These are phyloP conservation scores for Caiman crocodilus DNA, from an alignment of 2,797 vertebrate genomes.

Conservation along the genomic window DNA sequence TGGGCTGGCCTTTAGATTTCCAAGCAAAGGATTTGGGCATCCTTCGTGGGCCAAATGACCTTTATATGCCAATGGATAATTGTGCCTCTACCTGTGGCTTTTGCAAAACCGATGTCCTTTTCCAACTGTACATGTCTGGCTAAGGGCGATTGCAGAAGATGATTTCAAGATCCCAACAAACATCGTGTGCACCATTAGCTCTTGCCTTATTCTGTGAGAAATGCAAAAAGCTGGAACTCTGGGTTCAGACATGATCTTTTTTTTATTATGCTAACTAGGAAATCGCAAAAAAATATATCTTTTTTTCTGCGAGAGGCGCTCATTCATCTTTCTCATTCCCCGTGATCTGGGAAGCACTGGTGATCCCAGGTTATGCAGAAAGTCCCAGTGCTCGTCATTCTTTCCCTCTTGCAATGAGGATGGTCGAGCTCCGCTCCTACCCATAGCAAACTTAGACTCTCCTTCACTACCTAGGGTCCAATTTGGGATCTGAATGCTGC, in stretches of 20 bases:
- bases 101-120: constrained; percentile 4
- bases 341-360: neutral
- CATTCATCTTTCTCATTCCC: no score
- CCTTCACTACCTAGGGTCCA: neutral
- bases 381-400: neutral
- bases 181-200: neutral
- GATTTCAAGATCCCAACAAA: neutral
- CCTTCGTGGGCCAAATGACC: no score
- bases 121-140: neutral
- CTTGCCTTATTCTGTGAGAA: neutral
- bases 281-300: no score
- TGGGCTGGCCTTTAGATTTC: constrained; percentile 30
- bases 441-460: neutral
- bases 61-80: neutral
- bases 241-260: no score
- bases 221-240: no score
- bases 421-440: rapidly evolving
- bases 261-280: no score
- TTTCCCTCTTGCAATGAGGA: neutral
- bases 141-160: neutral
- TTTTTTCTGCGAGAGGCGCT: no score
- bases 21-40: constrained; percentile 37
- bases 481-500: neutral
- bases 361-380: rapidly evolving
- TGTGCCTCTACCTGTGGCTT: neutral